These are phyloP conservation scores for Anas platyrhynchos DNA, from an alignment of 2,113 vertebrate species.

Conservation along the genomic window DNA sequence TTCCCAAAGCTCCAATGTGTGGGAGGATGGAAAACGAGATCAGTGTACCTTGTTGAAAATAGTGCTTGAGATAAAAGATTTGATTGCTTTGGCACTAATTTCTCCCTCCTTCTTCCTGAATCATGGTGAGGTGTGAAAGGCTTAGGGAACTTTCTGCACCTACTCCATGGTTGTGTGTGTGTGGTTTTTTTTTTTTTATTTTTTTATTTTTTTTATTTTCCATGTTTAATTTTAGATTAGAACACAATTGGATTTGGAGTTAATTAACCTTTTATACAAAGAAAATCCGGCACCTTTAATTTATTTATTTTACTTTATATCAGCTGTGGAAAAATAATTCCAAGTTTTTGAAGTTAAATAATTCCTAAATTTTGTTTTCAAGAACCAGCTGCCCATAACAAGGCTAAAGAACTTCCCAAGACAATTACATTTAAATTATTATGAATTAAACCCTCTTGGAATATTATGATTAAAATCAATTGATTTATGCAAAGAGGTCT, in stretches of 20 bases:
- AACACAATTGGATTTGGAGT: conserved; percentile 16
- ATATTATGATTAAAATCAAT: conserved; percentile 49
- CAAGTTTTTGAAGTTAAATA: conserved; percentile 16
- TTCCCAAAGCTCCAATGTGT: background rate
- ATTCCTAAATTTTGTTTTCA: conserved; percentile 22
- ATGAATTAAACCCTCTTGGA: conserved; percentile 46
- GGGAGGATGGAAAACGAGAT: conserved; percentile 39
- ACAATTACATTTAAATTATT: conserved; percentile 39
- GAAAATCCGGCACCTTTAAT: background rate
- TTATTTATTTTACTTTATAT: conserved; percentile 20
- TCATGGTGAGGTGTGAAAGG: background rate
- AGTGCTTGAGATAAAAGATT: conserved; percentile 32
- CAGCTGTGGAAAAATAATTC: conserved; percentile 23
- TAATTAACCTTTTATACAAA: conserved; percentile 1
- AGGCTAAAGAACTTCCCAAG: conserved; percentile 24
- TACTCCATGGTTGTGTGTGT: background rate
- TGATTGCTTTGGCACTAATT: conserved; percentile 22
- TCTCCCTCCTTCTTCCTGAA: background rate
- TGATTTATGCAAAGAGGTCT: conserved; percentile 40
- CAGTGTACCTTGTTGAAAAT: conserved; percentile 30
- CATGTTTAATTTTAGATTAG: conserved; percentile 21
- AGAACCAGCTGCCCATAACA: conserved; percentile 7
- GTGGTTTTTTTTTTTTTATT: too few relatives aligned
- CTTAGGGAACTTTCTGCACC: conserved; percentile 26
- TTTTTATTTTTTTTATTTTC: background rate